Conservation (phyloP, 2,797 vertebrate genomes). For the Pseudocheirus occidentalis region DNA sequence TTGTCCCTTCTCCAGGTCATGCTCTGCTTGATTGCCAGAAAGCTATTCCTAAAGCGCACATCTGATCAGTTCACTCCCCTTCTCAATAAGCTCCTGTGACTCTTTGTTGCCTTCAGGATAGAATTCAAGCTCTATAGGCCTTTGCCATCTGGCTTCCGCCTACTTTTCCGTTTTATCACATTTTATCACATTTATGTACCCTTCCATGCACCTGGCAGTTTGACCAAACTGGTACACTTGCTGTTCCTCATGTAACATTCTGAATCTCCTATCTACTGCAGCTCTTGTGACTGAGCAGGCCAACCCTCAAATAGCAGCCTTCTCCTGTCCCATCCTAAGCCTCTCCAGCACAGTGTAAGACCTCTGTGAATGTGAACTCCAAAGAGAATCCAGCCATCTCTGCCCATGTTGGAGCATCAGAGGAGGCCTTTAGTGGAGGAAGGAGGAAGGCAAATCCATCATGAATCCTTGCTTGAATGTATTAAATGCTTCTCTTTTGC, state of each 20-base stretch:
- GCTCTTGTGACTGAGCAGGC: neutral
- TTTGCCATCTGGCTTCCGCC: no score
- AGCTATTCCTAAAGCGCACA: no score
- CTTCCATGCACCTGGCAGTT: no score
- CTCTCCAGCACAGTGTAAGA: neutral
- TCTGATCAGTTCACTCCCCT: no score
- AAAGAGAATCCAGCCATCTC: neutral
- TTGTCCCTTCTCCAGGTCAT: no score
- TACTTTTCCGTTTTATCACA: no score
- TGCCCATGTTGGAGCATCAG: neutral
- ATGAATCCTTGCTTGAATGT: neutral
- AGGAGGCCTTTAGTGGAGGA: neutral
- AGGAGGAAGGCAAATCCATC: neutral
- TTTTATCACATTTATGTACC: neutral
- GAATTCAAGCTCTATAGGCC: no score
- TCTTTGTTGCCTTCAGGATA: no score
- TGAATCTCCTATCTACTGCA: neutral
- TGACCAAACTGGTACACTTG: no score
- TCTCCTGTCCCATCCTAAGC: neutral
- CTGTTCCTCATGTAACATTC: neutral
- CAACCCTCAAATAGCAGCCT: neutral
- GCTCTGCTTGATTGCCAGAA: no score
- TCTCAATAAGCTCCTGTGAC: no score
- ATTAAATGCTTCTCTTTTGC: neutral
- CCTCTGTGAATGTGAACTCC: neutral